Conservation (phyloP, 2,888 invertebrate species). For the Neoascia interrupta region DNA sequence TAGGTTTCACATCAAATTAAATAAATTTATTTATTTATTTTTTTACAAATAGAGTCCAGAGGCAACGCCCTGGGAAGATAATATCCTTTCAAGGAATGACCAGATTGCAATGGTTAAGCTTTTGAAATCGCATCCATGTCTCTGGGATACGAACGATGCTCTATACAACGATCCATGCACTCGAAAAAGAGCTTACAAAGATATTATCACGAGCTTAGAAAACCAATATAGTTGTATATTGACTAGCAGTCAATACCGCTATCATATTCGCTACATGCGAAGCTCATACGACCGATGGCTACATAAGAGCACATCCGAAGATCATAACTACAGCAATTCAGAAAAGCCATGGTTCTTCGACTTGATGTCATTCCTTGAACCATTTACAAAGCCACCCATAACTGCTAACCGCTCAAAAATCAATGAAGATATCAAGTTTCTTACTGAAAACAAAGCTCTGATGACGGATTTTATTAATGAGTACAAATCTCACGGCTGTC, state of each 20-base stretch:
- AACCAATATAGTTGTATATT: background rate
- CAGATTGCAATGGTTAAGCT: background rate
- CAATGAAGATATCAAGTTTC: constrained; percentile 21
- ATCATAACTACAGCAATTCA: no score
- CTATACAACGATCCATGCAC: background rate
- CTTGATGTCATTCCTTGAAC: constrained; percentile 36
- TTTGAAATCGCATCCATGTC: background rate
- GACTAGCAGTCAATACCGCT: background rate
- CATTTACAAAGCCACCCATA: constrained; percentile 15
- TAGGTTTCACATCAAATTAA: no score
- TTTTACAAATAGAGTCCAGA: no score
- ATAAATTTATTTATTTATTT: no score
- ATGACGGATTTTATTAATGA: constrained; percentile 42
- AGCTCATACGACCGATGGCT: background rate
- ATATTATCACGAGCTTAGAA: background rate
- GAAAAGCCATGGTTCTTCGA: constrained; percentile 32
- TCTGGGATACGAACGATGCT: background rate
- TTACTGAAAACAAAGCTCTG: constrained; percentile 23
- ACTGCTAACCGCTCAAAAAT: background rate
- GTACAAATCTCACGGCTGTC: constrained; percentile 27
- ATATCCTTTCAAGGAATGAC: no score
- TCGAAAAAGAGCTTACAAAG: background rate
- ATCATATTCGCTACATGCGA: background rate
- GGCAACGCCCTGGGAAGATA: no score
- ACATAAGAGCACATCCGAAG: background rate